These are phyloP conservation scores for Montipora efflorescens DNA, from an alignment of 64 coral and sea anemone genomes.

Conservation along the genomic window DNA sequence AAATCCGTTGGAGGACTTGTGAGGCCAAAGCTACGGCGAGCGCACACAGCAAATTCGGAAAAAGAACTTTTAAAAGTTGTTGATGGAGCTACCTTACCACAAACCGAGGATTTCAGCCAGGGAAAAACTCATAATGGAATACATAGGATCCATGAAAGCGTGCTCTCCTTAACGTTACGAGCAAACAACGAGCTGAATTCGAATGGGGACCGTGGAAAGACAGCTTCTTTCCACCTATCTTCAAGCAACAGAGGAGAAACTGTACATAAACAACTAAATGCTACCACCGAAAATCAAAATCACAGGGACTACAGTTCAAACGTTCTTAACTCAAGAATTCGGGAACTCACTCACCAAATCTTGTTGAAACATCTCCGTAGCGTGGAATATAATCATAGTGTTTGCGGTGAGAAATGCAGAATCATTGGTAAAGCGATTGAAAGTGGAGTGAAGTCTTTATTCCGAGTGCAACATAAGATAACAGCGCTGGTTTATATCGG, in stretches of 20 bases:
- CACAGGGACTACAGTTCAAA: neutral
- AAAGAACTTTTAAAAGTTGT: constrained; percentile 24
- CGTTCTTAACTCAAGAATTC: constrained; percentile 34
- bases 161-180: constrained; percentile 52
- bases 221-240: neutral
- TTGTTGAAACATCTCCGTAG: constrained; percentile 61
- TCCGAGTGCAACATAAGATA: constrained; percentile 64
- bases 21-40: constrained; percentile 36
- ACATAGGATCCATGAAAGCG: neutral
- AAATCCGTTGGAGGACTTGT: constrained; percentile 24
- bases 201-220: neutral
- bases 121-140: neutral
- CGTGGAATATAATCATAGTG: constrained; percentile 74
- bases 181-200: constrained; percentile 28
- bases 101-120: neutral
- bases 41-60: constrained; percentile 10
- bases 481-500: constrained; percentile 89
- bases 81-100: neutral
- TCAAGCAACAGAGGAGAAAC: constrained; percentile 36
- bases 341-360: constrained; percentile 59
- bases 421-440: constrained; percentile 85
- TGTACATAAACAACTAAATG: constrained; percentile 10
- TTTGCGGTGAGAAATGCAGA: constrained; percentile 76
- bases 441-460: constrained; percentile 81
- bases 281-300: neutral